phyloP scores from a whole-genome alignment of 2,888 invertebrate genomes.

The Eretmocerus hayati region DNA sequence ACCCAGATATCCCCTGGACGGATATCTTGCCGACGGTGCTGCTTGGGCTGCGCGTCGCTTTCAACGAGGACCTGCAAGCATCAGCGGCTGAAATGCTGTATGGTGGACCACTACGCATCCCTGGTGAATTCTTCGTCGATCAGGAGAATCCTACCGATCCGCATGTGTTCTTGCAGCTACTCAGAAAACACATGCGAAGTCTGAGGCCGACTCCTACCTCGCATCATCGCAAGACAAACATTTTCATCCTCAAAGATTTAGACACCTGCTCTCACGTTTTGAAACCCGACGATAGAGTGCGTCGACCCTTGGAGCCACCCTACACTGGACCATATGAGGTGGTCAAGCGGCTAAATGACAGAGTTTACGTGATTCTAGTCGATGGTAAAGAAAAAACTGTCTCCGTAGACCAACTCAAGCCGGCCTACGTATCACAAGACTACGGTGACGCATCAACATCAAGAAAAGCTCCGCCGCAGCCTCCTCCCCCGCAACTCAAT shows the following conservation, averaged over 20 bases:
- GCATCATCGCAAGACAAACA: slow-evolving; percentile 14
- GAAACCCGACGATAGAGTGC: background rate
- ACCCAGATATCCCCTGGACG: background rate
- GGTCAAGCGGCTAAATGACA: background rate
- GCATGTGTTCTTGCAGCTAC: slow-evolving; percentile 17
- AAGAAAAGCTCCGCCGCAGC: too few species aligned
- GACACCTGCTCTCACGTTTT: slow-evolving; percentile 14
- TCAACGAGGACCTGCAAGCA: slow-evolving; percentile 16
- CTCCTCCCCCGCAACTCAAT: too few species aligned
- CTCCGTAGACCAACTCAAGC: background rate
- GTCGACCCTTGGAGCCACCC: background rate
- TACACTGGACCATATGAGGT: background rate
- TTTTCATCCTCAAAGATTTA: slow-evolving; percentile 20
- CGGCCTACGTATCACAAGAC: background rate
- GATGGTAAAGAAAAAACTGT: background rate
- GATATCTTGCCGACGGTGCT: background rate
- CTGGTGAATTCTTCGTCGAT: slow-evolving; percentile 17
- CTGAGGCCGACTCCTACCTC: slow-evolving; percentile 18
- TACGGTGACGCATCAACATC: background rate
- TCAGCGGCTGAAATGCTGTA: slow-evolving; percentile 14
- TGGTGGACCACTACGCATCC: slow-evolving; percentile 11
- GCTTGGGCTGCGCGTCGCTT: slow-evolving; percentile 6
- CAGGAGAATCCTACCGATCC: background rate
- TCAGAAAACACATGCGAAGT: slow-evolving; percentile 15
- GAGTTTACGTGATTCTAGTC: background rate